phyloP scores from a whole-genome alignment of 2,113 vertebrate species.

The Noctilio leporinus region DNA sequence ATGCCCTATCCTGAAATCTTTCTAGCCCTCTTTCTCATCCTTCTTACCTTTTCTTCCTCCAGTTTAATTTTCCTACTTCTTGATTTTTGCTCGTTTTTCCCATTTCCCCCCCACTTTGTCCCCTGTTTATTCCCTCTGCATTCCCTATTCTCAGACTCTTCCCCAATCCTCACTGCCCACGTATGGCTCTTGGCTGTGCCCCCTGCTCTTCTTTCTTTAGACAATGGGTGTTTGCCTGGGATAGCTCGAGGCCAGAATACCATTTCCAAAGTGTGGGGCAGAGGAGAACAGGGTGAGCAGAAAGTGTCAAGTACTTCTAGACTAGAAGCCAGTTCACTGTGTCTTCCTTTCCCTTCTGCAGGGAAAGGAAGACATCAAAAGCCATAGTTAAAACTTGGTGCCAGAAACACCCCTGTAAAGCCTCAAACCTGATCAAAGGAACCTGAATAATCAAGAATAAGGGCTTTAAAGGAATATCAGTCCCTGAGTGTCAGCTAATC shows the following conservation, averaged over 20 bases:
- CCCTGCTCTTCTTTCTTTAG: background rate
- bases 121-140: background rate
- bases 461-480: background rate
- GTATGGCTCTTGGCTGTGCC: background rate
- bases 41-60: background rate
- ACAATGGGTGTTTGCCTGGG: background rate
- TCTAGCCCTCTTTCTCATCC: background rate
- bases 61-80: background rate
- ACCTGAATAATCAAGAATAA: background rate
- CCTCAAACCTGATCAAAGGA: background rate
- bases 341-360: background rate
- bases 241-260: background rate
- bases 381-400: background rate
- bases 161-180: background rate
- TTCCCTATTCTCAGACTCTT: background rate
- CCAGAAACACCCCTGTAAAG: background rate
- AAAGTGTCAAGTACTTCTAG: background rate
- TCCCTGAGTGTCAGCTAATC: background rate
- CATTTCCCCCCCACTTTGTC: background rate
- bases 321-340: background rate
- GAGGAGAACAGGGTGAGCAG: background rate
- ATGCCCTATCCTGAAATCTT: background rate
- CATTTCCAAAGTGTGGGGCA: background rate
- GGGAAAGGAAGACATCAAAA: background rate
- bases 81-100: background rate